These are phyloP conservation scores for Furcifer pardalis DNA, from an alignment of 2,797 vertebrate genomes.

Conservation along the genomic window DNA sequence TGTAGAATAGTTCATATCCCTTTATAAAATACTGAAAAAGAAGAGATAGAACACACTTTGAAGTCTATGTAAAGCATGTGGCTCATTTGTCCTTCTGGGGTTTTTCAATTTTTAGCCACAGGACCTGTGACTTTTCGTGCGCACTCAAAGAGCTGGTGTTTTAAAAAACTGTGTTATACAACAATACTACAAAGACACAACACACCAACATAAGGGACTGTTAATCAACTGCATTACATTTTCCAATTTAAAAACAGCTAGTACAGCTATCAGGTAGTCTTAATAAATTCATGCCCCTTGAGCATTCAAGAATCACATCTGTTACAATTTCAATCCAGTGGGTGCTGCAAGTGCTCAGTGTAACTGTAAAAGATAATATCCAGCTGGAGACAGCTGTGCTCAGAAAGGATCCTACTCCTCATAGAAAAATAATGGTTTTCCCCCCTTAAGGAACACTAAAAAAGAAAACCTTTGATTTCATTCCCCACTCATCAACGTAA, in stretches of 20 bases:
- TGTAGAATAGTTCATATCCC: background rate
- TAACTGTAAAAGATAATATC: background rate
- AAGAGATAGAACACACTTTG: background rate
- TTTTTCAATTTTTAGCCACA: background rate
- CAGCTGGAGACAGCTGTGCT: background rate
- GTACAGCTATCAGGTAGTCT: background rate
- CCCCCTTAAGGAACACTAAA: background rate
- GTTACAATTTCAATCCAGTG: conserved; percentile 38
- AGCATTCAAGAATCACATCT: background rate
- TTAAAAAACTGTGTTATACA: background rate
- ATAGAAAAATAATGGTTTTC: background rate
- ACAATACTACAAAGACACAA: background rate
- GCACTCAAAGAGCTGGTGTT: background rate
- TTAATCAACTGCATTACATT: background rate
- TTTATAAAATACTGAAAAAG: background rate
- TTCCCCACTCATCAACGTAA: background rate
- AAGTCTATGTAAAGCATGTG: too few species aligned
- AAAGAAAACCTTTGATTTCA: background rate
- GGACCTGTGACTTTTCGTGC: background rate
- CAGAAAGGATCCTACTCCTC: background rate
- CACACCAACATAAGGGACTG: background rate
- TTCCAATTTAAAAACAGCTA: background rate
- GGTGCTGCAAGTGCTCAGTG: conserved; percentile 41
- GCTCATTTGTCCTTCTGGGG: background rate
- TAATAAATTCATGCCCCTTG: background rate